Base-by-base conservation (phyloP, 2,113 vertebrate species). In the Willisornis vidua region DNA sequence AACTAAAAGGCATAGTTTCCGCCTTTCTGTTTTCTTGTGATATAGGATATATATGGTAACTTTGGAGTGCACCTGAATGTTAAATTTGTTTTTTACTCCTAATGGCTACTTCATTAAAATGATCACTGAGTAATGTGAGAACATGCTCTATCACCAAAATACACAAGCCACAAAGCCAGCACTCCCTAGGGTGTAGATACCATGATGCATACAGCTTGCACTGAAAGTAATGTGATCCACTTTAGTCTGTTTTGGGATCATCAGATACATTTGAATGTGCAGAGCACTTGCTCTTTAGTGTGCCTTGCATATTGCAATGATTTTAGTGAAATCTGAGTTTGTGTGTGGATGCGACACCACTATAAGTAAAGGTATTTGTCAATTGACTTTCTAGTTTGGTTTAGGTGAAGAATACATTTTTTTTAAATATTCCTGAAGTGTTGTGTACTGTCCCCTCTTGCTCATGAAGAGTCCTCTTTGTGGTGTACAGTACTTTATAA, bases 401-500 rank as follows among this genome's bases (percentile, higher is more conserved):
- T 81, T 61, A 68, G 19, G 6, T 24, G 19, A 72, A 37, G 22
- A 72, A 28, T 14, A 17, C 1, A 11, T 5, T 23, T 54, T 45
- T 73, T 6, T 1, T 1, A 15, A 41, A 26, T 35, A 48, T 28
- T 77, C 9, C 12, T 72, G 31, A 49, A 61, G 15, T 2, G 17
- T 8, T 81, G 39, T 31, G 31, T 5, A 3, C 14, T 17, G n/a
- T 39, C 33, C 6, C 3, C 16, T 46, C 16, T 33, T 41, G 35
- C 4, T 46, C 18, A 22, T 0, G 3, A 29, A 24, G 46, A 71
- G 19, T 11, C 16, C 3, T 3, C 37, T 76, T 62, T 0, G 6
- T 16, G 6, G 45, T 35, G 58, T 54, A 10, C 23, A 48, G 14
- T 14, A 57, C 35, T 91, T 89, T 10, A 6, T 4, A 52, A 17